phyloP scores from a whole-genome alignment of 2,797 vertebrate genomes.

The Denticeps clupeoides region DNA sequence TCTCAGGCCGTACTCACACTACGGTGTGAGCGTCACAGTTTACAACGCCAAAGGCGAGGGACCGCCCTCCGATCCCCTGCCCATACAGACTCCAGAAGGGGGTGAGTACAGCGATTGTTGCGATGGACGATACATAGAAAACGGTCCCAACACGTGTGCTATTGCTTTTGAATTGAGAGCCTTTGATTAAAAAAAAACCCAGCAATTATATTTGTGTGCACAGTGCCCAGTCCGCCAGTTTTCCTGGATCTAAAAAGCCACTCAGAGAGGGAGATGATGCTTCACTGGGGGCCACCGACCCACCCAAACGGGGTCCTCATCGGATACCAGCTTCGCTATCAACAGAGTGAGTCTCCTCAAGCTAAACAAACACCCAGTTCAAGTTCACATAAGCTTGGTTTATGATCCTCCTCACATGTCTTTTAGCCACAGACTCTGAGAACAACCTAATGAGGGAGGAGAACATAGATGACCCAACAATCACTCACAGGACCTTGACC shows the following conservation, averaged over 20 bases:
- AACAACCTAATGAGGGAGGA: slow-evolving; percentile 47
- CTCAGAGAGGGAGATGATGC: slow-evolving; percentile 64
- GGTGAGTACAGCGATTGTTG: no score
- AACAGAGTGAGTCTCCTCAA: slow-evolving; percentile 51
- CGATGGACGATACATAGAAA: no score
- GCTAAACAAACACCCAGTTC: no score
- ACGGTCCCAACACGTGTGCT: no score
- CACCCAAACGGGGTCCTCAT: slow-evolving; percentile 64
- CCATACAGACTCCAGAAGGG: slow-evolving; percentile 68
- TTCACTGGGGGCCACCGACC: slow-evolving; percentile 66
- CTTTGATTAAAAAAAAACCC: not conserved
- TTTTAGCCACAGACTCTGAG: slow-evolving; percentile 29
- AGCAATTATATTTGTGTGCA: slow-evolving; percentile 1
- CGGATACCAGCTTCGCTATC: slow-evolving; percentile 66
- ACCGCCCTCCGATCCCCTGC: slow-evolving; percentile 47
- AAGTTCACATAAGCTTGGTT: no score
- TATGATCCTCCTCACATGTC: no score
- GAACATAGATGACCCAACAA: slow-evolving; percentile 39
- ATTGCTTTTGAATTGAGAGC: no score
- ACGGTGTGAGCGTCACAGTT: slow-evolving; percentile 54
- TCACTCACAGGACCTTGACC: slow-evolving; percentile 50
- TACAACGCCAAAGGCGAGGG: slow-evolving; percentile 75
- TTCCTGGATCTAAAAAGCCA: slow-evolving; percentile 64
- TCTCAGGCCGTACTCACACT: slow-evolving; percentile 69
- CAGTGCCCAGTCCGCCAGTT: slow-evolving; percentile 68